phyloP scores from a whole-genome alignment of 2,888 invertebrate species.

The Hirtodrosophila trivittata region DNA sequence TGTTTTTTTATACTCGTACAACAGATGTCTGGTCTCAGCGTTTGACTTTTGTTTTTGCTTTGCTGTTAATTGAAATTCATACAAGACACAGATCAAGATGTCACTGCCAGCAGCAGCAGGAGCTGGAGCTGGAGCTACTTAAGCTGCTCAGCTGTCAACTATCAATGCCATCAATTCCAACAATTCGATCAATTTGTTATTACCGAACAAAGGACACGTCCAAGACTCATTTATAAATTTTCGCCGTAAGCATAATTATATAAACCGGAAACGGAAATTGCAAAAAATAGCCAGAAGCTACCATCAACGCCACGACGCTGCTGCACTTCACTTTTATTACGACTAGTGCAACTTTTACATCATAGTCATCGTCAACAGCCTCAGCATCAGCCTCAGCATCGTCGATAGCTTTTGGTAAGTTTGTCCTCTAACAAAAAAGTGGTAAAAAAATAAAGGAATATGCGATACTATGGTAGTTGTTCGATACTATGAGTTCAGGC shows the following conservation, averaged over 20 bases:
- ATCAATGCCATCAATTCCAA: slow-evolving; percentile 20
- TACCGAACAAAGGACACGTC: slow-evolving; percentile 43
- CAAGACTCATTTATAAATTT: slow-evolving; percentile 58
- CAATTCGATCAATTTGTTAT: slow-evolving; percentile 34
- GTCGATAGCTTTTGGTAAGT: slow-evolving; percentile 65
- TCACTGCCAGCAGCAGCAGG: slow-evolving; percentile 35
- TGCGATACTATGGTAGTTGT: background rate
- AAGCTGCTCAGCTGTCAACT: slow-evolving; percentile 24
- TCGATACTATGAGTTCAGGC: background rate
- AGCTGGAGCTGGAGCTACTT: slow-evolving; percentile 10
- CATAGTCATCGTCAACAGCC: slow-evolving; percentile 17
- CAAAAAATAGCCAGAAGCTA: slow-evolving; percentile 41
- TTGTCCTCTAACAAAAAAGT: slow-evolving; percentile 53
- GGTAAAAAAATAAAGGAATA: slow-evolving; percentile 5
- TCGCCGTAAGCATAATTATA: slow-evolving; percentile 61
- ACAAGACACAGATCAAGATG: slow-evolving; percentile 69
- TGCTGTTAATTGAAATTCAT: slow-evolving; percentile 72
- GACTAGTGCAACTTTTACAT: slow-evolving; percentile 59
- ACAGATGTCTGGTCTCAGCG: slow-evolving; percentile 44
- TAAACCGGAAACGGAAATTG: slow-evolving; percentile 54
- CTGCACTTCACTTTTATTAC: slow-evolving; percentile 64
- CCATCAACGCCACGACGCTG: slow-evolving; percentile 26
- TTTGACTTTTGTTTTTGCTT: slow-evolving; percentile 61
- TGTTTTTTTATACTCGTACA: slow-evolving; percentile 37
- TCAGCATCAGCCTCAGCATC: slow-evolving; percentile 31